These are phyloP conservation scores for Columba janthina DNA, from an alignment of 2,113 vertebrate genomes.

Conservation along the genomic window DNA sequence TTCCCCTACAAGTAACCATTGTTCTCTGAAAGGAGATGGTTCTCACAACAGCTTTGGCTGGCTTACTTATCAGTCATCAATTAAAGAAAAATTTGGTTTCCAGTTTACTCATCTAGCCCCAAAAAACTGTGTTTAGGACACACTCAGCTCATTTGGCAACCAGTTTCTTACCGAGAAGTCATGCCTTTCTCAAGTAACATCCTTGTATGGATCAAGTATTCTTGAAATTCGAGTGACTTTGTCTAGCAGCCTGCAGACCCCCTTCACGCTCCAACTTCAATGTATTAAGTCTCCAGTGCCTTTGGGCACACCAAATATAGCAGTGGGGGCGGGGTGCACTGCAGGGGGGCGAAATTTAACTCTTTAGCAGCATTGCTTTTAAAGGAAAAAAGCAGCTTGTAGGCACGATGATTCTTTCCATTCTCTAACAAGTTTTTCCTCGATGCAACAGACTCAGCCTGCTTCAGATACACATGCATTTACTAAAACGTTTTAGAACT, in stretches of 20 bases:
- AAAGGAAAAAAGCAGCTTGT: not conserved
- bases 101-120: not conserved
- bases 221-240: constrained; percentile 69
- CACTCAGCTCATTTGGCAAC: not conserved
- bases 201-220: constrained; percentile 57
- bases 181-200: constrained; percentile 64
- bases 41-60: not conserved
- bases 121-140: not conserved
- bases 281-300: constrained; percentile 65
- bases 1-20: not conserved
- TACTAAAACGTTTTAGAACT: not conserved
- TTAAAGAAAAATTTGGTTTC: not conserved
- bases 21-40: not conserved
- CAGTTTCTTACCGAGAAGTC: not conserved
- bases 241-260: constrained; percentile 63
- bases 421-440: not conserved
- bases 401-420: not conserved
- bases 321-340: constrained; percentile 33
- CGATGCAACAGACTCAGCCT: not conserved
- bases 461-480: not conserved
- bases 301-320: constrained; percentile 56
- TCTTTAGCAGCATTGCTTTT: not conserved
- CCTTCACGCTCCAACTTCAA: constrained; percentile 62
- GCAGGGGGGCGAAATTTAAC: constrained; percentile 24
- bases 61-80: not conserved